Base-by-base conservation (phyloP, 1,140 invertebrate genomes). In the Tribolium madens region DNA sequence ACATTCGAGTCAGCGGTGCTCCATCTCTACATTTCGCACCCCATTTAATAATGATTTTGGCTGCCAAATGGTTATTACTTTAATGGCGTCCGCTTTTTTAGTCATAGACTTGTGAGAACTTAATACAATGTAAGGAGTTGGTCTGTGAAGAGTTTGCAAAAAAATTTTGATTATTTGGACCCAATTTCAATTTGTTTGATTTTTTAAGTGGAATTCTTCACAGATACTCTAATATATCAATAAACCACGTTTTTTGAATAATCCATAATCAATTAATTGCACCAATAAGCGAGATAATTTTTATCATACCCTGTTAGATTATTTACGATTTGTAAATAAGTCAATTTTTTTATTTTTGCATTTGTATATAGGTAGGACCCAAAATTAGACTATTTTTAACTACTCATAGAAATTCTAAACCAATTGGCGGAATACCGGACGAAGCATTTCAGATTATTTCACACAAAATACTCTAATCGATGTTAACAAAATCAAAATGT, bases 1-100 rank as follows among this genome's bases (percentile, higher is more conserved):
- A 97, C 85, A 91, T 97, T n/a, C 88, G 90, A 76, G 93, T 94
- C 7, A 92, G 90, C 1, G 89, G 89, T 50, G 83, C 85, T 53
- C 73, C 79, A 7, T 52, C 71, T 21, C 60, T 81, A 21, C 80
- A 76, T 15, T 46, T 87, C 6, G 80, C 84, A 31, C 84, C 86
- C 12, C 85, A 87, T 33, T 70, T 88, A n/a, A 72, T 88, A 50
- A 85, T 86, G 75, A 75, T 89, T 69, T 72, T 88, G 70, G 80
- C 87, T 68, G 84, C 82, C 74, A 88, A 87, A 77, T 88, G 84
- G 84, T 79, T 88, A 50, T 81, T 88, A 71, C 81, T 83, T 73
- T 83, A 82, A 81, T 77, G 46, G 17, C 26, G 57, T 64, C 57
- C 57, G 31, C 18, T 57, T 18, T 57, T 57, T 33, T 64, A 64